Evolutionary conservation across 2,797 vertebrate species (phyloP), one percentile per base, ranked within the genome.

Genomic region (Pangasius macronema): DNA sequence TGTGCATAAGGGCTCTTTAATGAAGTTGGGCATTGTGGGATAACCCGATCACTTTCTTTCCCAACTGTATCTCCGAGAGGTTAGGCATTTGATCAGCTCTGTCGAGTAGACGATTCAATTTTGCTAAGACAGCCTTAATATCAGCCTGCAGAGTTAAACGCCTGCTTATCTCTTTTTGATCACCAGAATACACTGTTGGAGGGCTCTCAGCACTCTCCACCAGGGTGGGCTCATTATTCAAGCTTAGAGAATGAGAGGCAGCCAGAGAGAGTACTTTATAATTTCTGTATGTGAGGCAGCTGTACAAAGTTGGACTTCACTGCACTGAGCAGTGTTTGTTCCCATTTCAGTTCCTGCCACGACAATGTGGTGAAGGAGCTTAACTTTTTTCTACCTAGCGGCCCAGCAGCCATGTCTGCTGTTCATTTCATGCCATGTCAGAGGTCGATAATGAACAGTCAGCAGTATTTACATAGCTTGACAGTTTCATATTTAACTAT

Each of bases 201-300:
- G 20, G 77, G 30, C n/a, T n/a, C 39, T 68, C 46, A 36, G 9
- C n/a, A 68, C n/a, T 51, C 4, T 46, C 61, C n/a, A 83, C 42
- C 61, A 83, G 61, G 61, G 42, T 39, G 39, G 59, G 57, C 59
- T 65, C 39, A 82, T 65, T 82, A 82, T 82, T 67, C 81, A 82
- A 59, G 49, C 55, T 79, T 55, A 82, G 42, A 33, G 61, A 65
- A 49, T 30, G 42, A 67, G 27, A 63, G 67, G 61, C 61, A 49
- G 61, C 18, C 81, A 46, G 5, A 67, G 18, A 68, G 1, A 68
- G 61, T 53, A 83, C 11, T 82, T 18, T 49, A 65, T 30, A 53
- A 46, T 67, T 10, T 53, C 24, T 67, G 81, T 20, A 65, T 30
- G 20, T 83, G 63, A 51, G 10, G 20, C 46, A 83, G 46, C 46